Base-by-base conservation (phyloP, 2,888 invertebrate genomes). In the Graphium colonna region DNA sequence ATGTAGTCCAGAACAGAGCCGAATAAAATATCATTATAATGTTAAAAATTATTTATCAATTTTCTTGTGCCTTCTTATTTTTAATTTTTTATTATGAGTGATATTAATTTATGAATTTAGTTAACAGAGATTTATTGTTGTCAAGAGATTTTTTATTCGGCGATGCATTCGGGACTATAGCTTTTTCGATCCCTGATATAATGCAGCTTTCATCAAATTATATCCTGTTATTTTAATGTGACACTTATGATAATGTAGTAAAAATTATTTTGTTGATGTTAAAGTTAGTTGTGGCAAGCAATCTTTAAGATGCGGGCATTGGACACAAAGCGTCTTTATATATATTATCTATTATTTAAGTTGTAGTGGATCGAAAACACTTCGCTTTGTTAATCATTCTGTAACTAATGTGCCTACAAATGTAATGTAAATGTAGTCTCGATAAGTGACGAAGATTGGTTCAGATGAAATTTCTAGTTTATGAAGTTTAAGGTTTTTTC, bases 391-490 rank as follows among this genome's bases (percentile, higher is more conserved):
- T 87, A 84, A 79, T 82, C 40, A 33, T 52, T 82, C 78, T 82
- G 77, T 82, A 86, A 88, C 87, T 85, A 80, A 86, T 87, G 88
- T 88, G 87, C 88, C 88, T 88, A 86, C 87, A 85, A 85, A 82
- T 85, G 78, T 85, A 86, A 88, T 86, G 78, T 88, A 85, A 81
- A 77, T 75, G 82, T 86, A 88, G 84, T 81, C 79, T 82, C 63
- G 79, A 78, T 81, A 82, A 81, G 81, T 78, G 79, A 84, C 76
- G 74, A 78, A 74, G 73, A 81, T 78, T 75, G 77, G 77, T 80
- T 82, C 66, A 74, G 77, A 82, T 75, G 61, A 76, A 80, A 83
- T 77, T 79, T 82, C 61, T 72, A 74, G 74, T 79, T 79, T 70
- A 64, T 71, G 73, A 64, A 64, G 73, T 68, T 74, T 71, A 70